Evolutionary conservation across 2,113 vertebrate species (phyloP).

Genomic region (Cyanoramphus novaezelandiae): DNA sequence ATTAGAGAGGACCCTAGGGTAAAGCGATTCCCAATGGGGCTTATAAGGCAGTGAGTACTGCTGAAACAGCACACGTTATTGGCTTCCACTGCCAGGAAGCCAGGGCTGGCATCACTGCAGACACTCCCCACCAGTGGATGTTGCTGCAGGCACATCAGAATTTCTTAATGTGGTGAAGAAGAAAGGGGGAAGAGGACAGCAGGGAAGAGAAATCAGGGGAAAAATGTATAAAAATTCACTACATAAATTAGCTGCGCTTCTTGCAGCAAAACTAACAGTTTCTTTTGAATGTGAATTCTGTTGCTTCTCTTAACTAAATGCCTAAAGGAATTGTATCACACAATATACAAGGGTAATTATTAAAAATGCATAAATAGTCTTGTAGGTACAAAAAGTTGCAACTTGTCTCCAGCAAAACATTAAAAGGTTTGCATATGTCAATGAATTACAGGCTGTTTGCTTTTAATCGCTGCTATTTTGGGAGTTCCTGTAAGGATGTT

Average conservation of each 20-base stretch:
- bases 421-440: conserved; percentile 73
- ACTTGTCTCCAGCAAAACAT: conserved; percentile 73
- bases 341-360: conserved; percentile 72
- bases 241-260: conserved; percentile 72
- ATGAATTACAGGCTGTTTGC: conserved; percentile 77
- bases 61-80: background rate
- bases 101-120: conserved; percentile 24
- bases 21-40: background rate
- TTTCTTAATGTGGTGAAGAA: conserved; percentile 69
- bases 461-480: conserved; percentile 77
- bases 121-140: conserved; percentile 53
- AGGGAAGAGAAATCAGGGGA: conserved; percentile 68
- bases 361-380: conserved; percentile 74
- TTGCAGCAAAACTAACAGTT: conserved; percentile 69
- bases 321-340: conserved; percentile 67
- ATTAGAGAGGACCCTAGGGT: conserved; percentile 34
- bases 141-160: conserved; percentile 71
- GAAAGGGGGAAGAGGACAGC: conserved; percentile 68
- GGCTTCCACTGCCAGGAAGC: background rate
- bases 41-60: background rate
- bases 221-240: conserved; percentile 70
- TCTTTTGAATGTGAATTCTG: conserved; percentile 64
- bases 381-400: conserved; percentile 67
- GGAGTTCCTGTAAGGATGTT: conserved; percentile 74
- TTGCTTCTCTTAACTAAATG: conserved; percentile 63